Percentiles rank a stretch among this genome's conserved stretches.
Conservation (phyloP, 2,888 invertebrate species). For the Teinopalpus imperialis region DNA sequence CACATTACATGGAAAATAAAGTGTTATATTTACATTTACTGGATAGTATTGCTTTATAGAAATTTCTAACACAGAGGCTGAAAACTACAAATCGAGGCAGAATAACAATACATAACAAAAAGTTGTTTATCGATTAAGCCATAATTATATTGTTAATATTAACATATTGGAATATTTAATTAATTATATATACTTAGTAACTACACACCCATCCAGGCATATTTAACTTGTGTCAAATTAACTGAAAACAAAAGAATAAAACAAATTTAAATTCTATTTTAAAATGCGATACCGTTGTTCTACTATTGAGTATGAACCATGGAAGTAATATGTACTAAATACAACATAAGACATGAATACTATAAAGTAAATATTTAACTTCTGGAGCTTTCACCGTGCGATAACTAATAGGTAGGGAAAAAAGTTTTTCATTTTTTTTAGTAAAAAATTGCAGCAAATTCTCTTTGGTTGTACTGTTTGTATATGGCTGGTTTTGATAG, state of each 20-base stretch:
- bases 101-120: slow-evolving; percentile 36
- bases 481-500: too few species aligned
- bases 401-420: too few species aligned
- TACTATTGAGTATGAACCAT: not conserved
- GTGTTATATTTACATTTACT: not conserved
- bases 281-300: slow-evolving; percentile 1
- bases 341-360: too few species aligned
- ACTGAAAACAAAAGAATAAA: slow-evolving; percentile 69
- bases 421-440: too few species aligned
- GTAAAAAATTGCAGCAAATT: too few species aligned
- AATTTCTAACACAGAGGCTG: not conserved
- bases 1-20: slow-evolving; percentile 3
- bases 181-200: slow-evolving; percentile 35
- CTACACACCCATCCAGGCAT: slow-evolving; percentile 74
- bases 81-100: slow-evolving; percentile 25
- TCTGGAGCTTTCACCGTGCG: too few species aligned
- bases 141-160: slow-evolving; percentile 43
- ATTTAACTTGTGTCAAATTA: slow-evolving; percentile 70
- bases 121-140: slow-evolving; percentile 35
- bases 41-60: not conserved
- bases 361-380: too few species aligned
- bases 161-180: slow-evolving; percentile 30
- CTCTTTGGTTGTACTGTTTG: too few species aligned
- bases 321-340: too few species aligned
- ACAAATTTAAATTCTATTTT: slow-evolving; percentile 44